These are phyloP conservation scores for Chrosomus eos DNA, from an alignment of 2,797 vertebrate genomes.

Conservation along the genomic window DNA sequence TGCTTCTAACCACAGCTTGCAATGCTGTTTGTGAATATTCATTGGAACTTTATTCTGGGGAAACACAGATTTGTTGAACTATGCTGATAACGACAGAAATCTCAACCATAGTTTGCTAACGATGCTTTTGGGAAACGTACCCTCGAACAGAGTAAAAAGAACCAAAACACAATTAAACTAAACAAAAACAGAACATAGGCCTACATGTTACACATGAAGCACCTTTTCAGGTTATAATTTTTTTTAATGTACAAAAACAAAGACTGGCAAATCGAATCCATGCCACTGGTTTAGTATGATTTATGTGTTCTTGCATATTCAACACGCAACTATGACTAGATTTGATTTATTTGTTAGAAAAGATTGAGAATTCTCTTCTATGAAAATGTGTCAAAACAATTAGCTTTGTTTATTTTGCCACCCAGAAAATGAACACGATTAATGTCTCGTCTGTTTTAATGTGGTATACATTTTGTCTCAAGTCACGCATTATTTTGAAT, in stretches of 20 bases:
- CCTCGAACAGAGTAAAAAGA: too few species aligned
- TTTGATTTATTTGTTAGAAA: constrained; percentile 31
- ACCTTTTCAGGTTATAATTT: neutral
- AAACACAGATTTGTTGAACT: too few species aligned
- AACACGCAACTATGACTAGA: constrained; percentile 5
- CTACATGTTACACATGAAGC: neutral
- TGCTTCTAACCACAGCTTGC: too few species aligned
- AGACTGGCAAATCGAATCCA: neutral
- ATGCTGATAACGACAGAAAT: too few species aligned
- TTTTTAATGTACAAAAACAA: neutral
- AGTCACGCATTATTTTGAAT: constrained; percentile 25
- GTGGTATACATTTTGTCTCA: neutral
- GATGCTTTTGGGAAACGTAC: too few species aligned
- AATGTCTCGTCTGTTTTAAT: neutral
- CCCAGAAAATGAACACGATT: neutral
- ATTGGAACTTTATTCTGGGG: too few species aligned
- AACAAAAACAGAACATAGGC: too few species aligned
- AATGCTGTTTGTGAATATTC: too few species aligned
- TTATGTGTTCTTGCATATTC: constrained; percentile 6
- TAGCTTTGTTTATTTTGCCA: constrained; percentile 1
- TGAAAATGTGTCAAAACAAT: neutral
- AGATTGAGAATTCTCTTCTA: constrained; percentile 8
- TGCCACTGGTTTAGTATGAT: neutral
- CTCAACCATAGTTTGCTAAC: too few species aligned
- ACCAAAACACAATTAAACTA: neutral